phyloP scores from a whole-genome alignment of 2,888 invertebrate species.

The Leptinotarsa juncta region DNA sequence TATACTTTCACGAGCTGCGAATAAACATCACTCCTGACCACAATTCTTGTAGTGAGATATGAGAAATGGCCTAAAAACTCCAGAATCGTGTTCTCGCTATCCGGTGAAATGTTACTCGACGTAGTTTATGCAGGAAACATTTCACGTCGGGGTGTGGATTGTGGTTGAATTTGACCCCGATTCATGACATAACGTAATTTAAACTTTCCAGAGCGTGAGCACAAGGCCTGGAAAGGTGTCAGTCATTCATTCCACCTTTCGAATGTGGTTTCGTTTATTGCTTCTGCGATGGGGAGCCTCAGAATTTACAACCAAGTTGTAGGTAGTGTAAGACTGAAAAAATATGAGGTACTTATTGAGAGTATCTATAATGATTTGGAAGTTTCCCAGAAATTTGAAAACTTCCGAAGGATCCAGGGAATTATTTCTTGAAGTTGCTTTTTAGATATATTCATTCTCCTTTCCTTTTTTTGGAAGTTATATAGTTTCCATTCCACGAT shows the following conservation, averaged over 20 bases:
- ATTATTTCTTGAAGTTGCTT: too few relatives aligned
- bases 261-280: not conserved
- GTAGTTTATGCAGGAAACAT: slow-evolving; percentile 13
- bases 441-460: too few relatives aligned
- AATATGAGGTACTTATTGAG: too few relatives aligned
- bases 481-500: too few relatives aligned
- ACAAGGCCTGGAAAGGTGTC: not conserved
- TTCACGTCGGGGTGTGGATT: not conserved
- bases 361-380: too few relatives aligned
- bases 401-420: too few relatives aligned
- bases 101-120: not conserved
- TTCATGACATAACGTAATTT: slow-evolving; percentile 8
- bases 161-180: slow-evolving; percentile 1
- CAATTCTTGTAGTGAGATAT: not conserved
- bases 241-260: slow-evolving; percentile 1
- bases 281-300: not conserved
- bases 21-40: not conserved
- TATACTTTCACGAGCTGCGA: slow-evolving; percentile 1
- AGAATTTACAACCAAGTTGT: not conserved
- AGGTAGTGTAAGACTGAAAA: too few relatives aligned
- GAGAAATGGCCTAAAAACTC: not conserved
- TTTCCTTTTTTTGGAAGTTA: too few relatives aligned
- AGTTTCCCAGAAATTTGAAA: too few relatives aligned
- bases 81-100: not conserved
- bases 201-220: slow-evolving; percentile 9